Evolutionary conservation across 2,888 invertebrate species (phyloP), one percentile per base, ranked within the genome.

Genomic region (Drosophila multiciliata): DNA sequence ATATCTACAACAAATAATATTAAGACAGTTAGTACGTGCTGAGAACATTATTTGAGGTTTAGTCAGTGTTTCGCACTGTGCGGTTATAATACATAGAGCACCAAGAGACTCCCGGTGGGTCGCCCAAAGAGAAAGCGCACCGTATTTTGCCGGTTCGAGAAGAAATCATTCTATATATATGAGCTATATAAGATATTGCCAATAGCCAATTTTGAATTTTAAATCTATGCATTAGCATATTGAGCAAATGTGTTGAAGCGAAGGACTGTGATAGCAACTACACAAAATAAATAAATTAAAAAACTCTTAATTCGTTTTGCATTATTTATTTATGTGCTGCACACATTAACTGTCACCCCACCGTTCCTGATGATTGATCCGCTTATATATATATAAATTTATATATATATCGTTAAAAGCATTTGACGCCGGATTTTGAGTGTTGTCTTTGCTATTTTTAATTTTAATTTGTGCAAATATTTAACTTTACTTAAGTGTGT

Each of bases 11-110:
- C 88, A 89, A 90, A 86, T 85, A 91, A 87, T 90, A 90, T 87
- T 89, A 91, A 90, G 91, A 89, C 91, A 86, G 90, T 91, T 91
- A 92, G 92, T 91, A 87, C 83, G 89, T 85, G 91, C 84, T 85
- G 91, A 91, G 92, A 91, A 91, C 85, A 90, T 91, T 91, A 90
- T 84, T 87, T 87, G 90, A 87, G 89, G 85, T 91, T 90, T 92
- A 92, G 91, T 91, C 91, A 87, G 84, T 86, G 85, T 89, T 90
- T 90, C 87, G 89, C 85, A 79, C 87, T 91, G 86, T 83, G 75
- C 84, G 87, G 86, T 89, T 89, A 86, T 86, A 87, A 87, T 83
- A 87, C 87, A 83, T 65, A 87, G 73, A 87, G 79, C 66, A 73
- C 64, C 57, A 68, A 76, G 52, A 77, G 76, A 48, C 57, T 53